A percentile compares a stretch with the other conserved stretches of the same genome.
Evolutionary conservation across 37 sponge, comb jelly and placozoan species (phyloP).

Genomic region (Haliclona indistincta): DNA sequence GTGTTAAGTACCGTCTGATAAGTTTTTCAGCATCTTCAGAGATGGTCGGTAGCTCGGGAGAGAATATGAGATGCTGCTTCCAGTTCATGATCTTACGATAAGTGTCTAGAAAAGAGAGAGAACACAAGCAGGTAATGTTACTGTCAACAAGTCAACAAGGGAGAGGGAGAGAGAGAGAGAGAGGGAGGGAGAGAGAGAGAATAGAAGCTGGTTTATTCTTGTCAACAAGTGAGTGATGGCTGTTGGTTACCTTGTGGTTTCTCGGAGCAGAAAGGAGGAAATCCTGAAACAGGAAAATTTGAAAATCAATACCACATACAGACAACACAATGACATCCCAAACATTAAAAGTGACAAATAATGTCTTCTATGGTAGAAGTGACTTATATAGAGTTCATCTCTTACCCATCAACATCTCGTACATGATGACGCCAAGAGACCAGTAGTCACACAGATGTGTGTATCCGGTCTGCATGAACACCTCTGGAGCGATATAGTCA

Average conservation of each 20-base stretch:
- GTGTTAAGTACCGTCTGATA: conserved; percentile 51
- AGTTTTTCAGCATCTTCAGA: conserved; percentile 82
- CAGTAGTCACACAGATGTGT: conserved; percentile 89
- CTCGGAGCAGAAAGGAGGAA: conserved; percentile 97
- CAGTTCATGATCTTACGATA: conserved; percentile 97
- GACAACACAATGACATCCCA: too few species aligned
- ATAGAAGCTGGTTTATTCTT: not conserved
- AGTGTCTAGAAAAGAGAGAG: conserved; percentile 58
- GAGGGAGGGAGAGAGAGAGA: not conserved
- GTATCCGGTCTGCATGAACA: conserved; percentile 92
- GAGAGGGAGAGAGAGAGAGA: not conserved
- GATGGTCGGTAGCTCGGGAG: conserved; percentile 89
- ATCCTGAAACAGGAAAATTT: conserved; percentile 42
- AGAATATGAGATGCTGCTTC: conserved; percentile 87
- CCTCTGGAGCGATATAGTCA: conserved; percentile 99
- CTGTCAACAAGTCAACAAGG: too few species aligned
- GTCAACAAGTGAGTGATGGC: not conserved
- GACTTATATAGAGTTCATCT: conserved; percentile 1
- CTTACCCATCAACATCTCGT: conserved; percentile 98
- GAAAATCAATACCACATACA: not conserved
- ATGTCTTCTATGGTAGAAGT: not conserved
- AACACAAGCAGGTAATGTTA: not conserved
- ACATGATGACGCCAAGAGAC: conserved; percentile 98
- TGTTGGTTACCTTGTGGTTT: conserved; percentile 71
- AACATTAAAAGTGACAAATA: conserved; percentile 2